Percentiles rank a stretch among this genome's conserved stretches.
These are phyloP conservation scores for Dusona sp. DNA, from an alignment of 2,888 invertebrate genomes.

Conservation along the genomic window DNA sequence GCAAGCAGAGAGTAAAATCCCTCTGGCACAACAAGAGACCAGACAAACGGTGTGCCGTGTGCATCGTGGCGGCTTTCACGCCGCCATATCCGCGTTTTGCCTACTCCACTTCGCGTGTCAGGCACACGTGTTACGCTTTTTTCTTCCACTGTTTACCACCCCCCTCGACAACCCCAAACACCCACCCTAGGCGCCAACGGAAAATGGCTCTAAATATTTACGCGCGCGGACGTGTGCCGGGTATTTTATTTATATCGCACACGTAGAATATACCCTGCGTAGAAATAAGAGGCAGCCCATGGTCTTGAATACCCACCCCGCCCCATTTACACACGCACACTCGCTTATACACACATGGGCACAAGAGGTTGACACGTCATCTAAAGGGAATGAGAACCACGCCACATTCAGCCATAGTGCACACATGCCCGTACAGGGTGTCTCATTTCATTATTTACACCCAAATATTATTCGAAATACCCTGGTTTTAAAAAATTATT, in stretches of 20 bases:
- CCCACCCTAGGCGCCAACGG: constrained; percentile 36
- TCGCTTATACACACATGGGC: background rate
- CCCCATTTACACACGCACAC: constrained; percentile 1
- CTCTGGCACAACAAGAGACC: constrained; percentile 33
- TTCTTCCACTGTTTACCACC: constrained; percentile 27
- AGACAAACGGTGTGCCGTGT: constrained; percentile 52
- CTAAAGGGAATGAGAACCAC: background rate
- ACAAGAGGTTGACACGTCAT: constrained; percentile 8
- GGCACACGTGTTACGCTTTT: constrained; percentile 67
- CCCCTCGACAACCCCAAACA: background rate
- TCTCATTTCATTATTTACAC: background rate
- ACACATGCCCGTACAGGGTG: background rate
- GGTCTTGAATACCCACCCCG: constrained; percentile 4
- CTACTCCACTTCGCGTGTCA: constrained; percentile 57
- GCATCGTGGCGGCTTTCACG: constrained; percentile 43
- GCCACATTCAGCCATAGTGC: background rate
- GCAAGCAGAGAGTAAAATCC: constrained; percentile 42
- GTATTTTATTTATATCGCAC: constrained; percentile 74
- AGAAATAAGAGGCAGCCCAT: constrained; percentile 22
- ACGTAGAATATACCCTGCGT: constrained; percentile 51
- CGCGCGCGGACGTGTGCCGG: constrained; percentile 71
- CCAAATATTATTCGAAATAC: background rate
- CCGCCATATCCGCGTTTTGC: constrained; percentile 48
- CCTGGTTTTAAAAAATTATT: background rate
- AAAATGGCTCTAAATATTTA: constrained; percentile 77